These are phyloP conservation scores for Sympetrum striolatum DNA, from an alignment of 2,888 invertebrate species.

Conservation along the genomic window DNA sequence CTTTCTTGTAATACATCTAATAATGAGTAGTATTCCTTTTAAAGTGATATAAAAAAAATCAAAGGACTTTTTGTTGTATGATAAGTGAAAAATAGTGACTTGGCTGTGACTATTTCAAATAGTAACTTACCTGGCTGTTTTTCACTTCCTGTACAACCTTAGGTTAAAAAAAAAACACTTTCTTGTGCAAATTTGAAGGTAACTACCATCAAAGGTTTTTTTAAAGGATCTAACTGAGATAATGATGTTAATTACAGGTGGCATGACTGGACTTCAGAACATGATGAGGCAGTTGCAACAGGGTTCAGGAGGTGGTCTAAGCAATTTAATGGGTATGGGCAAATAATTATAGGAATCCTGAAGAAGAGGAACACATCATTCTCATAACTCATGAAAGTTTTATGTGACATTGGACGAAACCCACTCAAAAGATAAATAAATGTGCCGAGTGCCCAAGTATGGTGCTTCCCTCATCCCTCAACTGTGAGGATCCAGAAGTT, in stretches of 20 bases:
- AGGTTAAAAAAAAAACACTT: too few relatives aligned
- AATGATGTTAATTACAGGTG: slow-evolving; percentile 68
- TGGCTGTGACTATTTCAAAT: too few relatives aligned
- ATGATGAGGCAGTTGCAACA: slow-evolving; percentile 95
- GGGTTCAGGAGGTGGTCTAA: slow-evolving; percentile 66
- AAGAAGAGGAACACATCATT: background rate
- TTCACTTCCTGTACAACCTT: too few relatives aligned
- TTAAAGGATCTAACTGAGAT: too few relatives aligned
- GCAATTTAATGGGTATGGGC: slow-evolving; percentile 64
- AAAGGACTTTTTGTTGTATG: too few relatives aligned
- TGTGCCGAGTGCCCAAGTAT: slow-evolving; percentile 2
- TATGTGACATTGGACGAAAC: background rate
- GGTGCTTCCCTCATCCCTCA: slow-evolving; percentile 10
- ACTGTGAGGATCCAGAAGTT: background rate
- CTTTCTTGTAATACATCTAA: too few relatives aligned
- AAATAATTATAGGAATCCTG: background rate
- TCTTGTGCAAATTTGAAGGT: too few relatives aligned
- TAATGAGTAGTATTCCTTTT: too few relatives aligned
- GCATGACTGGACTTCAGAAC: slow-evolving; percentile 93
- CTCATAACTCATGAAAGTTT: background rate
- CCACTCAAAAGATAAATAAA: background rate
- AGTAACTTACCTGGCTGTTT: too few relatives aligned
- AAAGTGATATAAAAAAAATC: too few relatives aligned
- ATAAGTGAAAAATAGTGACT: too few relatives aligned
- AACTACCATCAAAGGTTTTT: too few relatives aligned